Evolutionary conservation across 2,797 vertebrate species (phyloP).

Genomic region (Synaphobranchus kaupii): DNA sequence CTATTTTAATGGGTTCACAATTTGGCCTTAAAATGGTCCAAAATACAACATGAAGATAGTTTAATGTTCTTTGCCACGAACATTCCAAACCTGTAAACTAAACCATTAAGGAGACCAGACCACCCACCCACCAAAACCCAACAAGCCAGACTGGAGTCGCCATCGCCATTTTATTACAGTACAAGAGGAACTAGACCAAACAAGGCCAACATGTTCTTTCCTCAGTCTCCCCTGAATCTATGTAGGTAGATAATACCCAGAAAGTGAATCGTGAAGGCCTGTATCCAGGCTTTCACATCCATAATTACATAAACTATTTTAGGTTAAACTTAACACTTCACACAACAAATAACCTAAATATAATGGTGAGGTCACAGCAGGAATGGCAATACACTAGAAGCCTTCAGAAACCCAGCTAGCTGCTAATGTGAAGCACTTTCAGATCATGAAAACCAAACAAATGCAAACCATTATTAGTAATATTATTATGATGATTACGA

Average conservation of each 20-base stretch:
- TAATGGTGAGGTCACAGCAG: no score
- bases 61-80: background rate
- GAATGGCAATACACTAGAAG: no score
- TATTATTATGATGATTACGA: no score
- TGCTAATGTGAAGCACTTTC: no score
- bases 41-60: background rate
- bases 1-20: background rate
- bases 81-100: no score
- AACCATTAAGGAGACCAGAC: background rate
- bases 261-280: background rate
- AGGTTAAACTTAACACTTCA: no score
- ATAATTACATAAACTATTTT: background rate
- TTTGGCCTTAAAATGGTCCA: background rate
- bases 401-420: no score
- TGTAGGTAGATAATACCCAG: background rate
- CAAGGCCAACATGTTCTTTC: background rate
- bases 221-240: background rate
- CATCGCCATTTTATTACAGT: background rate
- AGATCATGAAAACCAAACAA: no score
- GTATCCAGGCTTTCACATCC: background rate
- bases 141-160: background rate
- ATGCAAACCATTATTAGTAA: no score
- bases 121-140: background rate
- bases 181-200: background rate
- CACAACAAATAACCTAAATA: no score